Base-by-base conservation (phyloP, 2,113 vertebrate species). In the Nasalis larvatus region DNA sequence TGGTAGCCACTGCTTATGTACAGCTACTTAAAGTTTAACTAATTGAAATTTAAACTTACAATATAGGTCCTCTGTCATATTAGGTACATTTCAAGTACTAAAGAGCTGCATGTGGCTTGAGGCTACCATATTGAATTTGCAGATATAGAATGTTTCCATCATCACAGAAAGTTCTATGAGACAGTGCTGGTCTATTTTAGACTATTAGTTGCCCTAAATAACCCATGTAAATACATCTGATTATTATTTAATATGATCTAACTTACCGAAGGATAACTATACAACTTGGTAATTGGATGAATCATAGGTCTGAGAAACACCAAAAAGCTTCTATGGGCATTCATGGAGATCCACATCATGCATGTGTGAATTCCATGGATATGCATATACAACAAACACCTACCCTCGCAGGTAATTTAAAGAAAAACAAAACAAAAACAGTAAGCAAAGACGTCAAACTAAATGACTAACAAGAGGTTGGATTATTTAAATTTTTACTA, bases 391-490 rank as follows among this genome's bases (percentile, higher is more conserved):
- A 69, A 90, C 13, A 96, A 90, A 84, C 21, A 85, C 1, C 32
- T 68, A 49, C 4, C 8, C 37, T 47, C 52, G 77, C 56, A 12
- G 42, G 23, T 63, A 85, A 84, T 40, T 69, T 84, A 71, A 63
- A 56, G 27, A 49, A 89, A 91, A 93, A 86, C 8, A 56, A 90
- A 95, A 92, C 20, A 68, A 86, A 95, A 87, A 47, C 40, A 74
- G 60, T 60, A 92, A 87, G 40, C 32, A 94, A 89, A 87, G n/a
- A 81, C 7, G 27, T 8, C 42, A 63, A 97, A 71, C 21, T 76
- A 92, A 85, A 82, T 68, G 17, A 60, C 78, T 94, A 52, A 86
- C 8, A 73, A 89, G 84, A 42, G 3, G 16, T 84, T 73, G 18
- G 4, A 25, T 88, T 69, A 73, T 88, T 95, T 86, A 47, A 54